Evolutionary conservation across 2,797 vertebrate genomes (phyloP).

Genomic region (Rhinophrynus dorsalis): DNA sequence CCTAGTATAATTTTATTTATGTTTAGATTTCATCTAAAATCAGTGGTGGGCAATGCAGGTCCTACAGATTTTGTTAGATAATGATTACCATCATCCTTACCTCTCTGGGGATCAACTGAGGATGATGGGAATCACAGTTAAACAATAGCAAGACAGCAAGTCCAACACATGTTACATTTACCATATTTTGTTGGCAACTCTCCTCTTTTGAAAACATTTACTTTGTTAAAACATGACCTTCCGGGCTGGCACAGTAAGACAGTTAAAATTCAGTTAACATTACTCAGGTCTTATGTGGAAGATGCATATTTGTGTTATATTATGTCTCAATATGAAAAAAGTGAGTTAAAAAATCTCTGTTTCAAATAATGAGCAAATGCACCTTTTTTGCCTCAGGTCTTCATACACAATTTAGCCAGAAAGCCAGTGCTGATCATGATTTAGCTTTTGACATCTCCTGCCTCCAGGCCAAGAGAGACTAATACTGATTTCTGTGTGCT

Average conservation of each 20-base stretch:
- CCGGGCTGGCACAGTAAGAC: background rate
- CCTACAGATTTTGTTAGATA: too few relatives aligned
- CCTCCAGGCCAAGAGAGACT: slow-evolving; percentile 93
- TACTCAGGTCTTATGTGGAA: slow-evolving; percentile 56
- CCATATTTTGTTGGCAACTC: background rate
- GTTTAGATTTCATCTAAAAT: too few relatives aligned
- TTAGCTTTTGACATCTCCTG: slow-evolving; percentile 99
- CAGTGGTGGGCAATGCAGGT: too few relatives aligned
- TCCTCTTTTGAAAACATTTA: background rate
- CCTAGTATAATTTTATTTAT: too few relatives aligned
- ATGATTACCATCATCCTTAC: too few relatives aligned
- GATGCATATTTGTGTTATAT: slow-evolving; percentile 62
- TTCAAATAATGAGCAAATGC: slow-evolving; percentile 99
- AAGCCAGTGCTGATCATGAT: slow-evolving; percentile 99
- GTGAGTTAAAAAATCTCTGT: slow-evolving; percentile 75
- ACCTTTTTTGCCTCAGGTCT: slow-evolving; percentile 96
- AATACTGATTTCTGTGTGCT: slow-evolving; percentile 99
- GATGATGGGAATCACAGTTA: too few relatives aligned
- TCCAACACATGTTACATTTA: background rate
- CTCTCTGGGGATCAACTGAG: too few relatives aligned
- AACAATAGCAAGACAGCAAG: too few relatives aligned
- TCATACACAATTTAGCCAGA: slow-evolving; percentile 99
- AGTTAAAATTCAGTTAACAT: slow-evolving; percentile 50
- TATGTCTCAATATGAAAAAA: slow-evolving; percentile 70
- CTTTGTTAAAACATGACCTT: background rate